A percentile compares a stretch with the other conserved stretches of the same genome.
phyloP scores from a whole-genome alignment of 1,140 invertebrate genomes.

The Hetaerina americana region DNA sequence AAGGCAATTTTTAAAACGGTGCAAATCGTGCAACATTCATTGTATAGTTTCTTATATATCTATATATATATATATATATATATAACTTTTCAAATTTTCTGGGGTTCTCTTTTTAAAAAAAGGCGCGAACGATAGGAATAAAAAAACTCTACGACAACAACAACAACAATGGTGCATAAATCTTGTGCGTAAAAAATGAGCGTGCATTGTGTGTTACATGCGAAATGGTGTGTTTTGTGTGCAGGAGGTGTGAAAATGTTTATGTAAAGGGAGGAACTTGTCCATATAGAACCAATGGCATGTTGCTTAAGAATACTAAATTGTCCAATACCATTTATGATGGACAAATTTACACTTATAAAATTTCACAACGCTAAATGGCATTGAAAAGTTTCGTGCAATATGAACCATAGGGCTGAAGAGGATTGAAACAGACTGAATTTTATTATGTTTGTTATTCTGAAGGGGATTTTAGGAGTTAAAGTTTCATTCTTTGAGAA shows the following conservation, averaged over 20 bases:
- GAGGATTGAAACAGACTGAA: too few species aligned
- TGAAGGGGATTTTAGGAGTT: too few species aligned
- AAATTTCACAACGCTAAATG: too few species aligned
- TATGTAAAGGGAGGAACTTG: too few species aligned
- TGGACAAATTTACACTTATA: too few species aligned
- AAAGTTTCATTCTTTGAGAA: too few species aligned
- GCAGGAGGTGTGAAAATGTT: neutral
- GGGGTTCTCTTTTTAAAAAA: neutral
- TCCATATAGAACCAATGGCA: too few species aligned
- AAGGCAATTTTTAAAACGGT: neutral
- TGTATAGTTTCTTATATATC: neutral
- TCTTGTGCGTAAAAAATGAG: neutral
- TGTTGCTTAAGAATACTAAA: too few species aligned
- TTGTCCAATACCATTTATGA: too few species aligned
- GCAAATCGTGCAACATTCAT: neutral
- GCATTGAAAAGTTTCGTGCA: too few species aligned
- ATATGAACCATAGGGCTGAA: too few species aligned
- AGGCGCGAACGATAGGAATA: neutral
- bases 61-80: neutral
- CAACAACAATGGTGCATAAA: neutral
- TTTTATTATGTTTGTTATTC: too few species aligned
- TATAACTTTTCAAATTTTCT: neutral
- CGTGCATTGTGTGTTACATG: neutral
- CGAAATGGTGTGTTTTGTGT: neutral
- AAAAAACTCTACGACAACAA: neutral